A percentile compares a stretch with the other conserved stretches of the same genome.
These are phyloP conservation scores for Zingel zingel DNA, from an alignment of 2,113 vertebrate species.

Conservation along the genomic window DNA sequence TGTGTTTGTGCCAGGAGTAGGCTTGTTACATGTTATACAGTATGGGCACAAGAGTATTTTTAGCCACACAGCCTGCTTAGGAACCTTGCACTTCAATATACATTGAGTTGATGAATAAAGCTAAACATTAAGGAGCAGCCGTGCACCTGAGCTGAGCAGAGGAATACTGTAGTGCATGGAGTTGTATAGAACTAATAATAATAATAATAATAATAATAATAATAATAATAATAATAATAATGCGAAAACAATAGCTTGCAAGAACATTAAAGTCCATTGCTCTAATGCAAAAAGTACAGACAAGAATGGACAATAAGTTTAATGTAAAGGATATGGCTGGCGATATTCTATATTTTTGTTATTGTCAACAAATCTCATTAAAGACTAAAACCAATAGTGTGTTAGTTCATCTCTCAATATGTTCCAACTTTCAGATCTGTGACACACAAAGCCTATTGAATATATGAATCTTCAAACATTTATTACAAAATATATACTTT, in stretches of 20 bases:
- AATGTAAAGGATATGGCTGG: neutral
- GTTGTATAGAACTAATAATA: constrained; percentile 8
- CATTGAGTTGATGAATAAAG: constrained; percentile 36
- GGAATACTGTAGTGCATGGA: neutral
- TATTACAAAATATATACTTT: neutral
- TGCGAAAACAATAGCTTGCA: neutral
- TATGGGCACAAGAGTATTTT: constrained; percentile 52
- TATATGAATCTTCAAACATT: neutral
- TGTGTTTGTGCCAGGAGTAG: constrained; percentile 80
- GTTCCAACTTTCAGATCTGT: too few species aligned
- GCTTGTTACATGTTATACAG: constrained; percentile 69
- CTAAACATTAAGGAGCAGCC: constrained; percentile 2
- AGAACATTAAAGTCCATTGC: neutral
- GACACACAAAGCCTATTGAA: too few species aligned
- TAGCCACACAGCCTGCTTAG: constrained; percentile 17
- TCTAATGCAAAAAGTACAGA: neutral
- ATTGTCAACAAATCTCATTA: neutral
- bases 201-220: neutral
- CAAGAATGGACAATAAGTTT: neutral
- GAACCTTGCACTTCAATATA: constrained; percentile 17
- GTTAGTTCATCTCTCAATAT: neutral
- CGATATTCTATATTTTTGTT: too few species aligned
- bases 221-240: neutral
- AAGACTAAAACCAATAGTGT: neutral
- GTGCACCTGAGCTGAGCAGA: neutral